Base-by-base conservation (phyloP, 1,140 invertebrate genomes). In the Cyphomyrmex costatus region DNA sequence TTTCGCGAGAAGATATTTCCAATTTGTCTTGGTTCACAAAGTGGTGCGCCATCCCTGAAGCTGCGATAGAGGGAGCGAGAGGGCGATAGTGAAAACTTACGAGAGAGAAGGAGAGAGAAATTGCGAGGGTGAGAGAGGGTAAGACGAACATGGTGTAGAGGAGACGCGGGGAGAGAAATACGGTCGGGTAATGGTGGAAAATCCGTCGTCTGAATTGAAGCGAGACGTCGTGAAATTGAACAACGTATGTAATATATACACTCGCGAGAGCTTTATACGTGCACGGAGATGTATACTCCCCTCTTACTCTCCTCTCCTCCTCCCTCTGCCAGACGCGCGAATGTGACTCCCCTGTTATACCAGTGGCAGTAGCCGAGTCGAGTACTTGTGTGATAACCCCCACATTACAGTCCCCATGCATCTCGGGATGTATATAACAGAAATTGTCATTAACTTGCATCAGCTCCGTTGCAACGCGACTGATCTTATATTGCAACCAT, bases 151-250 rank as follows among this genome's bases (percentile, higher is more conserved):
- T 61, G 14, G 27, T 24, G 30, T 14, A 49, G 36, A 10, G 68
- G 21, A n/a, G 71, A 46, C 14, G 80, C 27, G 85, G 78, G 61
- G 83, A 68, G 84, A 79, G 89, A 83, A 76, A 87, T 88, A 88
- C 79, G 86, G 83, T 49, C 60, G 86, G 76, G 93, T 93, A 94
- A 94, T 93, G 93, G 92, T 92, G 89, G 92, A 93, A 94, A 93
- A 94, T 93, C 93, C 93, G 92, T 92, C 91, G 92, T 90, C 92
- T 93, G 93, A 94, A 93, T 93, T 92, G 93, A 94, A 93, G 92
- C 92, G 92, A 93, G 92, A 93, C 93, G 92, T 94, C 93, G 93
- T 93, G 92, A 93, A 93, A 94, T 94, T 94, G 92, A 94, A 94
- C 93, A 94, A 93, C 92, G 93, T 92, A 93, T 93, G 93, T 93